Base-by-base conservation (phyloP, 2,888 invertebrate genomes). In the Amblyjoppa fuscipennis region DNA sequence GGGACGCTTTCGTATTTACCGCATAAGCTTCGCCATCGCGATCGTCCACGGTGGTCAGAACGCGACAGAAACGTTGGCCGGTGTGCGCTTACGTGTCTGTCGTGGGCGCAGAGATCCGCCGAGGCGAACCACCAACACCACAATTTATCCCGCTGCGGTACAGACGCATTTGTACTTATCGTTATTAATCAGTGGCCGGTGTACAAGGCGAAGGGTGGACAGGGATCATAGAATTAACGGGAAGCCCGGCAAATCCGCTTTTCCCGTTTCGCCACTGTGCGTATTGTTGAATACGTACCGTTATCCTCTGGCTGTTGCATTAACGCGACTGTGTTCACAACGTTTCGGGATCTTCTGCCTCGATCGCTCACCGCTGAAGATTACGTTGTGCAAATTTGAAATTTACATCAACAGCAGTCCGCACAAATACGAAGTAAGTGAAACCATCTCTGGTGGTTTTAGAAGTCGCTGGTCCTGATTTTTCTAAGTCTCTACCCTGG, bases 151-250 rank as follows among this genome's bases (percentile, higher is more conserved):
- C 91, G 88, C 87, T 93, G 92, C 88, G 93, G 93, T 92, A 89
- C 89, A 91, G 91, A 92, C 92, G 89, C 91, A 91, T 92, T 92
- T 91, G 92, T 92, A 91, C 91, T 92, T 92, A 92, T 92, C 92
- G 92, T 91, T 92, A 91, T 92, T 91, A 93, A 92, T 93, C 92
- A 92, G 89, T 86, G 76, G 89, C 89, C 88, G 87, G 89, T 87
- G 87, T 88, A 89, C 88, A 79, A 82, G 77, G 75, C 83, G 83
- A 87, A 88, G 87, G 88, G 83, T 66, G 89, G 89, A 91, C 90
- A 89, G 83, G 88, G 89, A 87, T 90, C 89, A 82, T 61, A 75
- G 90, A 89, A 90, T 90, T 91, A 91, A 84, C 89, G 84, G 31
- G 64, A 51, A 71, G 59, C 88, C 79, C 88, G 82, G 88, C 88